Conservation (phyloP, 2,113 vertebrate genomes). For the Halichoerus grypus region DNA sequence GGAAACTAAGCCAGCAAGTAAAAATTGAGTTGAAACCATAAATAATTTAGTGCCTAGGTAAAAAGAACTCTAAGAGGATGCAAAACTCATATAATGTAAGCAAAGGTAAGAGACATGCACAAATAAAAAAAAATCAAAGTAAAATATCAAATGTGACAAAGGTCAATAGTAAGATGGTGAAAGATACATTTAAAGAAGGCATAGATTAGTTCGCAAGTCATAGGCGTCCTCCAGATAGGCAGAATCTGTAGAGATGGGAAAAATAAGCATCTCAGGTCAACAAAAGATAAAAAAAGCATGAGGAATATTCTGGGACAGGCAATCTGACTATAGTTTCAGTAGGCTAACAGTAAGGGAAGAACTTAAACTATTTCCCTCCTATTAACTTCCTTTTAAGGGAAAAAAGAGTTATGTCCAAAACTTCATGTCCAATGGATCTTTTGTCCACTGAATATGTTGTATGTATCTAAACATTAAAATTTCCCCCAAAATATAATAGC, state of each 20-base stretch:
- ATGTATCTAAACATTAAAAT: not conserved
- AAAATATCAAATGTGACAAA: not conserved
- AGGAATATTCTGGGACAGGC: not conserved
- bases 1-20: not conserved
- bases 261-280: not conserved
- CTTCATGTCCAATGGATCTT: not conserved
- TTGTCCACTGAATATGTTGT: not conserved
- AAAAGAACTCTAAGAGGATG: not conserved
- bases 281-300: not conserved
- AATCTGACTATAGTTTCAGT: not conserved
- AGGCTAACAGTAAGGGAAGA: not conserved
- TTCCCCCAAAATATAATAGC: not conserved
- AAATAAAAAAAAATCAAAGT: not conserved
- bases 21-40: slow-evolving; percentile 11
- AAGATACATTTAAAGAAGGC: not conserved
- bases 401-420: not conserved
- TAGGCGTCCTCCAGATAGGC: not conserved
- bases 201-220: not conserved
- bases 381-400: not conserved
- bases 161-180: not conserved
- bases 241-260: not conserved
- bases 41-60: not conserved
- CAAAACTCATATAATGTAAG: not conserved
- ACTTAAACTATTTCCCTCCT: not conserved
- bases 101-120: not conserved